phyloP scores from a whole-genome alignment of 2,797 vertebrate genomes.

The Artibeus lituratus region DNA sequence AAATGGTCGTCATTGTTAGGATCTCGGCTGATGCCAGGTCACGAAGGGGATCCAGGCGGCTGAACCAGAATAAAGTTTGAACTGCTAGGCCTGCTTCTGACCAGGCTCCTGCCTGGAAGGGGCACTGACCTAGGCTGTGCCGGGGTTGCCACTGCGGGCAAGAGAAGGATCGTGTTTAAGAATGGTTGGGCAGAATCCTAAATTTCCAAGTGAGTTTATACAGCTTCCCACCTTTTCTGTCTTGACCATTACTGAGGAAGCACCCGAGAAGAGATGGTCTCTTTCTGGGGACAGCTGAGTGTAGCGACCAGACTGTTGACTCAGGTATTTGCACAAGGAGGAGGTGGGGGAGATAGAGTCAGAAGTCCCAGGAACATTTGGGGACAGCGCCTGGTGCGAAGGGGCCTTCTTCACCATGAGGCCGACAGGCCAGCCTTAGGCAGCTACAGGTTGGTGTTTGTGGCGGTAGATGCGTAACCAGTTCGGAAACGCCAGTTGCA shows the following conservation, averaged over 20 bases:
- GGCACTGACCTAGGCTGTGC: neutral
- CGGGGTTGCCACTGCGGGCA: neutral
- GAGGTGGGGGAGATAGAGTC: neutral
- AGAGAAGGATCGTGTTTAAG: neutral
- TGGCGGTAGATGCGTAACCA: neutral
- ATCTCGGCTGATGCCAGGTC: neutral
- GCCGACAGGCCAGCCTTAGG: neutral
- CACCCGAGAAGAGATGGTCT: constrained; percentile 12
- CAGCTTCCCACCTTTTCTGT: neutral
- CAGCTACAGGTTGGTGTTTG: neutral
- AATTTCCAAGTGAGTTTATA: neutral
- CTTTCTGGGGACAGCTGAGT: neutral
- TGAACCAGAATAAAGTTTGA: neutral
- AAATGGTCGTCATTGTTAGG: neutral
- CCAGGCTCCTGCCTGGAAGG: neutral
- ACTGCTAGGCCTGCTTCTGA: neutral
- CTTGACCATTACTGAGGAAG: neutral
- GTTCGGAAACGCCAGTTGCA: neutral
- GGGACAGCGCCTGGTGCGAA: neutral
- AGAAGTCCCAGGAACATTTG: neutral
- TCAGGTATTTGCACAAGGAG: neutral
- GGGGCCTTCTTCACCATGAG: neutral
- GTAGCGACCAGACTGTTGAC: neutral
- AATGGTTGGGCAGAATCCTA: neutral
- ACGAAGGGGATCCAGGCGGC: neutral